Base-by-base conservation (phyloP, 2,797 vertebrate genomes). In the Amblyraja radiata region DNA sequence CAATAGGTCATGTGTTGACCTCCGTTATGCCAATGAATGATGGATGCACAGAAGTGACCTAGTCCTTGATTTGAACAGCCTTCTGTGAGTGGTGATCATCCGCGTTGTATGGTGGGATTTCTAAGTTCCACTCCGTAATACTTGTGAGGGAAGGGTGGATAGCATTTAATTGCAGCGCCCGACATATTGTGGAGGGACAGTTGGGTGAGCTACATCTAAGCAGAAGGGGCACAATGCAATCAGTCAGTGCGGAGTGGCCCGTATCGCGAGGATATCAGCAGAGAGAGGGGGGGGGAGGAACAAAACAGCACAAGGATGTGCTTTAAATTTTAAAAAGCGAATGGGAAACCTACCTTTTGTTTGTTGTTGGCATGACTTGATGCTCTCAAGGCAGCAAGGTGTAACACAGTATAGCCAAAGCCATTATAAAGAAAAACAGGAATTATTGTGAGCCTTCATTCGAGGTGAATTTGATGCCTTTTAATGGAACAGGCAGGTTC, bases 401-500 rank as follows among this genome's bases (percentile, higher is more conserved):
- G 93, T 95, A 95, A 95, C 77, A 94, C 84, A 93, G 94, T 92
- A 94, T 14, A 77, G 93, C 90, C 1, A 63, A 74, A 93, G 93
- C 93, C 93, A 94, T 94, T 95, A 94, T 93, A 91, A 93, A 6
- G 93, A 76, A 94, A 96, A 95, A 94, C 14, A 94, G 93, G 94
- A 96, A 96, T 96, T 94, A 95, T 46, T 95, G 94, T 95, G 94
- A 71, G 86, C 86, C 94, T 93, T 94, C 94, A 94, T 95, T 95
- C 94, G 94, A 95, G 93, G 94, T 95, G 94, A 96, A 96, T 94
- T 95, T 95, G 95, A 97, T 95, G 96, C 96, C 94, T n/a, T 94
- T 95, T 95, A 96, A 95, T 95, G 95, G 95, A 95, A 95, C 93
- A 94, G 93, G 84, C 93, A 95, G 94, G 93, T 95, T 96, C 94